Evolutionary conservation across 2,113 vertebrate genomes (phyloP), one percentile per base, ranked within the genome.

Genomic region (Scalopus aquaticus): DNA sequence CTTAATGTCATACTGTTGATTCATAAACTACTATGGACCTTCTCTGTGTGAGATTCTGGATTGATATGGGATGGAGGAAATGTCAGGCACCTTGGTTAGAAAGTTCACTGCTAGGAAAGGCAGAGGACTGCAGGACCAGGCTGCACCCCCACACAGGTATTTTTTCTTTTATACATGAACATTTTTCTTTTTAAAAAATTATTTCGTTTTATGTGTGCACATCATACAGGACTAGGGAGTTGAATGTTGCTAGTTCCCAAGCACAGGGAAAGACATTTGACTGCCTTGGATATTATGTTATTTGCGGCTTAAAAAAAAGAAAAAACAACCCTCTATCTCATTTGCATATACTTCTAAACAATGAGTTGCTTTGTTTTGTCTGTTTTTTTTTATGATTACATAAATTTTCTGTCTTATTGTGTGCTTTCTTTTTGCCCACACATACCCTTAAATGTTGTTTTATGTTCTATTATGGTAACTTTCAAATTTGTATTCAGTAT

Each of bases 81-180:
- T 1, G 15, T 12, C 28, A 62, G 12, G 19, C 1, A 0, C 12
- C 9, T 3, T 26, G 16, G 28, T 5, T 58, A 56, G 44, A 51
- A 90, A 2, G 11, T 24, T 12, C 24, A 19, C 17, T 5, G 20
- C 26, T 9, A 5, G 9, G 26, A 10, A n/a, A 65, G 5, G 8
- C 22, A 15, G 15, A 2, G 20, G 37, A 4, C 7, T 22, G 7
- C 24, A 6, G 28, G 1, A 6, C 9, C 20, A 35, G 1, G 5
- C 10, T 72, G 6, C 64, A 72, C 37, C 58, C n/a, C 49, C 49
- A 32, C 0, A n/a, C 51, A 51, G 58, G 3, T 26, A 26, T 60
- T 44, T 49, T 44, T 44, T 54, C 46, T 67, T 74, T 80, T 64
- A 19, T 46, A 93, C 80, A 13, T 22, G 12, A 93, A 3, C 30